These are phyloP conservation scores for Globia sparganii DNA, from an alignment of 2,888 invertebrate genomes.

Conservation along the genomic window DNA sequence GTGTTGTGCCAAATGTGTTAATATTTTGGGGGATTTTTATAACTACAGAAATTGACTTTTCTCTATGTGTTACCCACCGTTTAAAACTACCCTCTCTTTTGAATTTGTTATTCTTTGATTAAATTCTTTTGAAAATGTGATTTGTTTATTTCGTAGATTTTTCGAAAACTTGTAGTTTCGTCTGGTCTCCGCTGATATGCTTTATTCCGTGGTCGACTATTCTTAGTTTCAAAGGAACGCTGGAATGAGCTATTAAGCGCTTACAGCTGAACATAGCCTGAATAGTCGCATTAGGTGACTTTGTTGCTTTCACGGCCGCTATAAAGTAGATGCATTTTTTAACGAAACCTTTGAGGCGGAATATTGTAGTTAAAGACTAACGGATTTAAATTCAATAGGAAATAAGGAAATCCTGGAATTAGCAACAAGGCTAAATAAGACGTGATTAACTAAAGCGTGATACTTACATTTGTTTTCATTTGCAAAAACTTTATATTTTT, in stretches of 20 bases:
- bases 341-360: neutral
- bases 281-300: slow-evolving; percentile 46
- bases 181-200: slow-evolving; percentile 55
- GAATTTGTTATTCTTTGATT: too few species aligned
- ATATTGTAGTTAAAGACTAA: neutral
- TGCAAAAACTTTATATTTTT: neutral
- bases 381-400: neutral
- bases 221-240: slow-evolving; percentile 65
- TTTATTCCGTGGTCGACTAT: slow-evolving; percentile 60
- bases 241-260: slow-evolving; percentile 51
- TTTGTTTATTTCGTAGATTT: neutral
- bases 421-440: neutral
- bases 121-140: neutral
- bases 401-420: slow-evolving; percentile 5
- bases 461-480: neutral
- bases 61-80: neutral
- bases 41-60: neutral
- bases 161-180: slow-evolving; percentile 49
- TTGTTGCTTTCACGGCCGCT: slow-evolving; percentile 25
- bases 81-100: neutral
- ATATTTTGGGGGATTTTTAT: neutral
- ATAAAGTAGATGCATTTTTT: neutral
- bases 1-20: slow-evolving; percentile 18
- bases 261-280: slow-evolving; percentile 58
- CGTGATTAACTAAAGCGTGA: neutral